Conservation (phyloP, 2,113 vertebrate species). For the Lethenteron reissneri region DNA sequence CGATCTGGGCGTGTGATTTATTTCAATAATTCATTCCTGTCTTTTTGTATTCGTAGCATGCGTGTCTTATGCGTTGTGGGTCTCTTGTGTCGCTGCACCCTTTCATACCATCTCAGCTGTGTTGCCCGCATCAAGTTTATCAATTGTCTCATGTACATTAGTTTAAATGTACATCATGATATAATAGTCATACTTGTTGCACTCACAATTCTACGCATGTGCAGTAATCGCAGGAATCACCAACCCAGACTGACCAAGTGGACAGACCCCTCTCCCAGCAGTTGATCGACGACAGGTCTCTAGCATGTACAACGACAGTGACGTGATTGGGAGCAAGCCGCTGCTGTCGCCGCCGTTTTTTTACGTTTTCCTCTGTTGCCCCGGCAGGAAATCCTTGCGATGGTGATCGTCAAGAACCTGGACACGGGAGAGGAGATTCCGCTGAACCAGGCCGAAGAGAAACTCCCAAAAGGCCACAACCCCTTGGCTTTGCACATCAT, state of each 20-base stretch:
- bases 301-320: neutral
- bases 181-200: too few species aligned
- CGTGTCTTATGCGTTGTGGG: neutral
- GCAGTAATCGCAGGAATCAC: neutral
- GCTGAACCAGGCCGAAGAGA: slow-evolving; percentile 82
- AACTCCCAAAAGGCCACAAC: slow-evolving; percentile 89
- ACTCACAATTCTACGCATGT: neutral
- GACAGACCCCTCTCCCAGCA: neutral
- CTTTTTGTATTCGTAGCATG: too few species aligned
- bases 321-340: neutral
- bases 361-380: slow-evolving; percentile 10
- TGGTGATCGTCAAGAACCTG: slow-evolving; percentile 98
- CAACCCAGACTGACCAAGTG: neutral
- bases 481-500: slow-evolving; percentile 92
- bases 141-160: too few species aligned
- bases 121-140: too few species aligned
- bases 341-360: too few species aligned
- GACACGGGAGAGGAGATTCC: slow-evolving; percentile 98
- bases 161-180: too few species aligned
- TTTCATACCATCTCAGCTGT: too few species aligned
- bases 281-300: neutral
- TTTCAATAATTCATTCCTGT: too few species aligned
- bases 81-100: too few species aligned
- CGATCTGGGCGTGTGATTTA: too few species aligned
- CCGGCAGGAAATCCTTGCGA: slow-evolving; percentile 81